These are phyloP conservation scores for Lordiphosa collinella DNA, from an alignment of 1,140 invertebrate species.

Conservation along the genomic window DNA sequence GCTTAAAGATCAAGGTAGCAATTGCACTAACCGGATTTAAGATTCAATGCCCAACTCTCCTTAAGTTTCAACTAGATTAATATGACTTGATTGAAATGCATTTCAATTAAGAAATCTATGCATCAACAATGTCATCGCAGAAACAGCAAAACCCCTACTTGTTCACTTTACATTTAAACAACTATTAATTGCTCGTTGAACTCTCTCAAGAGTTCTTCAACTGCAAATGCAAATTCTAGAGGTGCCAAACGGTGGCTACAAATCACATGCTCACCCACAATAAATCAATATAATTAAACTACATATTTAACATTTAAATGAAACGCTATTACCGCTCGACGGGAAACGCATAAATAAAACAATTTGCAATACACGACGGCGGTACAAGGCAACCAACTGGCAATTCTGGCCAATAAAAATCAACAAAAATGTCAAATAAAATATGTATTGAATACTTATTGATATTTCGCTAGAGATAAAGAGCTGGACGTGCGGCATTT, in stretches of 20 bases:
- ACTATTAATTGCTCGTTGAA: slow-evolving; percentile 50
- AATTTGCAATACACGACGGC: slow-evolving; percentile 37
- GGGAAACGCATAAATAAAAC: slow-evolving; percentile 49
- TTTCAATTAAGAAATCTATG: slow-evolving; percentile 3
- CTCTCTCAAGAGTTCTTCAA: slow-evolving; percentile 13
- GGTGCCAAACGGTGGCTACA: slow-evolving; percentile 20
- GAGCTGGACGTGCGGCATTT: slow-evolving; percentile 30
- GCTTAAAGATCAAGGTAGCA: too few species aligned
- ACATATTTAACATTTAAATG: slow-evolving; percentile 64
- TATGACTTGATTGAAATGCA: too few species aligned
- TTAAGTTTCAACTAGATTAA: too few species aligned
- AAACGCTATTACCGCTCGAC: slow-evolving; percentile 33
- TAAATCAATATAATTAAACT: slow-evolving; percentile 70
- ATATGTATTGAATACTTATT: slow-evolving; percentile 51
- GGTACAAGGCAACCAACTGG: slow-evolving; percentile 18
- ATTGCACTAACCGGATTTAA: too few species aligned
- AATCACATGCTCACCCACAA: slow-evolving; percentile 56
- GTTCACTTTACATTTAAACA: slow-evolving; percentile 31
- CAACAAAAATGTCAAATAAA: slow-evolving; percentile 37
- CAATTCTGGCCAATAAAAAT: slow-evolving; percentile 14
- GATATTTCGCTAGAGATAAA: slow-evolving; percentile 19
- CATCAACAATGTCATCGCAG: not conserved
- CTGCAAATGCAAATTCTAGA: slow-evolving; percentile 18
- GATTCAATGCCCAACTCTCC: too few species aligned
- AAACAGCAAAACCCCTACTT: not conserved